phyloP scores from a whole-genome alignment of 2,113 vertebrate genomes.

The Raja brachyura region DNA sequence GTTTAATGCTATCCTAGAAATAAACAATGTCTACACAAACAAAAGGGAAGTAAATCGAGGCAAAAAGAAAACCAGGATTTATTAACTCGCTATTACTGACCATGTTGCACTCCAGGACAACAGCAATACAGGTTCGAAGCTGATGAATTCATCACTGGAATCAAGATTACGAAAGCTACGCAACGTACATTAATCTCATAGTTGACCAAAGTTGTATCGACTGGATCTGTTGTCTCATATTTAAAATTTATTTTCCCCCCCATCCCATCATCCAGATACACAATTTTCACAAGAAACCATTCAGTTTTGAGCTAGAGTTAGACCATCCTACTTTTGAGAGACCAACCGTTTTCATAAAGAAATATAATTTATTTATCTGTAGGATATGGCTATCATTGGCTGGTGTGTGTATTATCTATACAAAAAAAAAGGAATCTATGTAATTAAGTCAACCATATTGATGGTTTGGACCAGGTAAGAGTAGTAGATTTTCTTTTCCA shows the following conservation, averaged over 20 bases:
- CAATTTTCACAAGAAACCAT: neutral
- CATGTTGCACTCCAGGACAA: neutral
- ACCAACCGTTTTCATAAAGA: neutral
- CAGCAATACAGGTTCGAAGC: neutral
- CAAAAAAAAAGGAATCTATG: too few species aligned
- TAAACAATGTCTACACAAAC: neutral
- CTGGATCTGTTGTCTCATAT: neutral
- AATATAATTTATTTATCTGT: neutral
- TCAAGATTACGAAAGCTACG: neutral
- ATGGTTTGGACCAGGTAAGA: too few species aligned
- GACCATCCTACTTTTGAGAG: neutral
- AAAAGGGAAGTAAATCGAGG: neutral
- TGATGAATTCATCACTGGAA: neutral
- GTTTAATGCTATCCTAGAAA: too few species aligned
- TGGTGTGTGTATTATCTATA: too few species aligned
- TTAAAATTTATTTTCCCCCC: neutral
- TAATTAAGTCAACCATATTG: too few species aligned
- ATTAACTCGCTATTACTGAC: neutral
- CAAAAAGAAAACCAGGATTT: neutral
- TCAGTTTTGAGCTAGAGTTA: neutral
- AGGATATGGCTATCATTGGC: too few species aligned
- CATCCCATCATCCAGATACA: neutral
- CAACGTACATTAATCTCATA: neutral
- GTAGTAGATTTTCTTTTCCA: too few species aligned
- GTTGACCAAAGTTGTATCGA: neutral